Base-by-base conservation (phyloP, 1,140 invertebrate species). In the Pemphigus obesinymphae region DNA sequence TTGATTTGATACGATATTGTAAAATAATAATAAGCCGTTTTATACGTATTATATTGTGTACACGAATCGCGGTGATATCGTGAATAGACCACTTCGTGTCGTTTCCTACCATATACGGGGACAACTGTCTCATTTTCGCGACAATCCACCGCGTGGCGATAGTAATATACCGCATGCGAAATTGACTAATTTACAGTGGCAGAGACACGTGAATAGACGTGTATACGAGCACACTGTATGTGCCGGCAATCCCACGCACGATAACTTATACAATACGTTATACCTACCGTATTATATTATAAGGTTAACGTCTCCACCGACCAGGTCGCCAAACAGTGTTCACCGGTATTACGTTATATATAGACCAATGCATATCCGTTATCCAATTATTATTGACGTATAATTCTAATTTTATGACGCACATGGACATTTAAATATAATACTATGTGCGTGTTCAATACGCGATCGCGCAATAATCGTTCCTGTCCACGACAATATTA, bases 171-270 rank as follows among this genome's bases (percentile, higher is more conserved):
- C 13, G 10, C n/a, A 23, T 23, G 63, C 63, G 34, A 68, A 68
- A 68, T 68, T 23, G 63, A 68, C 63, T 68, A 40, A 68, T 68
- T 68, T 68, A 68, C 63, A 37, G 63, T 37, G 34, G 6, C 63
- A 13, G 58, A 6, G 63, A 68, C 63, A 68, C 63, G 40, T 68
- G 63, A 68, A 68, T 68, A n/a, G 63, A n/a, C n/a, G 15, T 17
- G n/a, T n/a, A 5, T 15, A 17, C 37, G 66, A n/a, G 20, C n/a
- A 48, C 7, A 15, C 13, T 2, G 45, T 48, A 15, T 10, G 23
- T 34, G 15, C 15, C 7, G 45, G 29, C 58, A 66, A 66, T 37
- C 61, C 17, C 31, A 66, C 20, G 8, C n/a, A 1, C 3, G 61
- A 61, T 31, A 20, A 17, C 3, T 23, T 58, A 26, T 26, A 31